Evolutionary conservation across 2,113 vertebrate genomes (phyloP).

Genomic region (Pterocles burchelli): DNA sequence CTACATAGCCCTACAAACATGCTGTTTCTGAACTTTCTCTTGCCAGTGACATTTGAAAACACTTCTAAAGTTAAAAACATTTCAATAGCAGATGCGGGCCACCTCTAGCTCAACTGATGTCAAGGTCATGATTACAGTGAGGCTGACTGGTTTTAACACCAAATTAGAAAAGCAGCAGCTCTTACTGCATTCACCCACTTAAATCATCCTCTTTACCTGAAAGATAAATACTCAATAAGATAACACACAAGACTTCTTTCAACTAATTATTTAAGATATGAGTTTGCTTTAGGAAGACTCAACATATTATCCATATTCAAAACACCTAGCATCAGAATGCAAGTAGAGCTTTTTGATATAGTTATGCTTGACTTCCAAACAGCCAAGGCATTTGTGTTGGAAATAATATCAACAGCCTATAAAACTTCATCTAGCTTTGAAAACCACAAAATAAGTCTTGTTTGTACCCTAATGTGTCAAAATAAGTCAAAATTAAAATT

Average conservation of each 20-base stretch:
- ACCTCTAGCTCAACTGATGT: background rate
- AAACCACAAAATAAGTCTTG: background rate
- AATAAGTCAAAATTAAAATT: background rate
- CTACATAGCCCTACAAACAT: background rate
- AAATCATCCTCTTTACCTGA: background rate
- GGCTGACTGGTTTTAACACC: background rate
- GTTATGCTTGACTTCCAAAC: background rate
- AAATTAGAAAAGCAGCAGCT: background rate
- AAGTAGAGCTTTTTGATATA: background rate
- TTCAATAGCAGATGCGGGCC: background rate
- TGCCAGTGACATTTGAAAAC: background rate
- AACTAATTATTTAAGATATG: background rate
- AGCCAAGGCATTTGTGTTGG: background rate
- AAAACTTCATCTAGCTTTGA: background rate
- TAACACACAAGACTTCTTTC: background rate
- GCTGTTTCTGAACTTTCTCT: background rate
- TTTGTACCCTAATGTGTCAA: background rate
- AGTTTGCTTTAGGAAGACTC: background rate
- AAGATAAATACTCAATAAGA: background rate
- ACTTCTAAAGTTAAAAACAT: background rate
- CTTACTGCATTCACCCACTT: background rate
- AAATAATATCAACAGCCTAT: background rate
- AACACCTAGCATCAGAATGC: rapidly evolving
- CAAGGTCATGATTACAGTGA: background rate
- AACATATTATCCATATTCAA: background rate